Conservation (phyloP, 2,113 vertebrate genomes). For the Carassius carassius region DNA sequence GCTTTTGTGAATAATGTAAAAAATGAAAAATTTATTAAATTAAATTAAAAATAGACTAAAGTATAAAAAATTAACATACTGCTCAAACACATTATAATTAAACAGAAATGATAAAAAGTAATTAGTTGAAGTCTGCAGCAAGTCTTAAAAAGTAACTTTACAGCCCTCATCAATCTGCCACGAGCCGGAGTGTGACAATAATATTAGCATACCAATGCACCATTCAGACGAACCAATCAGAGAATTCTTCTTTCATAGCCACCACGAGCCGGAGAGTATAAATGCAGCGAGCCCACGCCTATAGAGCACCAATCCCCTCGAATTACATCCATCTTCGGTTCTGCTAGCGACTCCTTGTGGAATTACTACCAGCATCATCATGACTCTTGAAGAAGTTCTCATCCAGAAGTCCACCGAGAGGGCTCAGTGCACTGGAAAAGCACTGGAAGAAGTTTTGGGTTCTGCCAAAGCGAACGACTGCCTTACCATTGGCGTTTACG, state of each 20-base stretch:
- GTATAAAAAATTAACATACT: neutral
- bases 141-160: constrained; percentile 44
- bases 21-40: neutral
- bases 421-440: constrained; percentile 81
- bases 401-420: constrained; percentile 68
- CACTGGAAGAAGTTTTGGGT: constrained; percentile 84
- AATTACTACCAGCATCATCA: constrained; percentile 63
- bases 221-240: constrained; percentile 72
- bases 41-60: neutral
- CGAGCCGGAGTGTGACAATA: constrained; percentile 75
- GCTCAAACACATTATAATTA: neutral
- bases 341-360: constrained; percentile 42
- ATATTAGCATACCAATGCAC: constrained; percentile 78
- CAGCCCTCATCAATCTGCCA: constrained; percentile 79
- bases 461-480: constrained; percentile 87
- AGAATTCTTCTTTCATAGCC: constrained; percentile 59
- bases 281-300: constrained; percentile 29
- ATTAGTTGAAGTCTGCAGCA: constrained; percentile 12
- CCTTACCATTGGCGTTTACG: constrained; percentile 93
- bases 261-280: constrained; percentile 69
- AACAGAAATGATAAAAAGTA: neutral
- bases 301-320: constrained; percentile 52
- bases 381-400: constrained; percentile 77
- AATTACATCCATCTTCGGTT: constrained; percentile 1
- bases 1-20: neutral